A percentile compares a stretch with the other conserved stretches of the same genome.
Evolutionary conservation across 2,113 vertebrate genomes (phyloP).

Genomic region (Gnathonemus longibarbis): DNA sequence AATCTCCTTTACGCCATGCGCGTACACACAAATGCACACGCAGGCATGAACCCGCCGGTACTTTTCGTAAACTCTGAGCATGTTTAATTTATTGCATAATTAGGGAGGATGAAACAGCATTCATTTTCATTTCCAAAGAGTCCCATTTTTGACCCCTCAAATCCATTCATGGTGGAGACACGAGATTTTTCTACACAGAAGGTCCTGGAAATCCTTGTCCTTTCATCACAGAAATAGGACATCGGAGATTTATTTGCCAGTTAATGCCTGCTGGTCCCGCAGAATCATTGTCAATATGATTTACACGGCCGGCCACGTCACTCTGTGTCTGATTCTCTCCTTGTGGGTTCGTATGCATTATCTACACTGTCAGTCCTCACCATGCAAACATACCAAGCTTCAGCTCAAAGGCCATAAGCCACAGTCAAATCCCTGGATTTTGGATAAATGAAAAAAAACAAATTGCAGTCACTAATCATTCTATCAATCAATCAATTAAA

Average conservation of each 20-base stretch:
- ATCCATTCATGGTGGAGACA: neutral
- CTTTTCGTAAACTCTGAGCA: neutral
- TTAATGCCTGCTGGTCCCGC: neutral
- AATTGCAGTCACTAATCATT: too few species aligned
- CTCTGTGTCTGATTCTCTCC: neutral
- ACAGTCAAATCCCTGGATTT: neutral
- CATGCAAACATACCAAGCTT: neutral
- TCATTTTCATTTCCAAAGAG: neutral
- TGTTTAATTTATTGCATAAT: constrained; percentile 2
- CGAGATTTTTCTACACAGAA: neutral
- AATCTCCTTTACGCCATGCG: neutral
- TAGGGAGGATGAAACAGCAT: constrained; percentile 7
- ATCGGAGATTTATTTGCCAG: neutral
- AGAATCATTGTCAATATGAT: neutral
- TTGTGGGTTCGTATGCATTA: neutral
- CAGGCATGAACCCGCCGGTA: neutral
- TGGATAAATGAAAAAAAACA: neutral
- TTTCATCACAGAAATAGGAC: neutral
- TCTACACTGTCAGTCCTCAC: neutral
- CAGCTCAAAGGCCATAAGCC: neutral
- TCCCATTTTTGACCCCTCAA: neutral
- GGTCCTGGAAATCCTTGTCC: neutral
- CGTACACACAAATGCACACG: neutral
- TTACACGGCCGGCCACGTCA: too few species aligned
- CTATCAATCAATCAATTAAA: neutral